Evolutionary conservation across 2,797 vertebrate genomes (phyloP).

Genomic region (Caiman crocodilus): DNA sequence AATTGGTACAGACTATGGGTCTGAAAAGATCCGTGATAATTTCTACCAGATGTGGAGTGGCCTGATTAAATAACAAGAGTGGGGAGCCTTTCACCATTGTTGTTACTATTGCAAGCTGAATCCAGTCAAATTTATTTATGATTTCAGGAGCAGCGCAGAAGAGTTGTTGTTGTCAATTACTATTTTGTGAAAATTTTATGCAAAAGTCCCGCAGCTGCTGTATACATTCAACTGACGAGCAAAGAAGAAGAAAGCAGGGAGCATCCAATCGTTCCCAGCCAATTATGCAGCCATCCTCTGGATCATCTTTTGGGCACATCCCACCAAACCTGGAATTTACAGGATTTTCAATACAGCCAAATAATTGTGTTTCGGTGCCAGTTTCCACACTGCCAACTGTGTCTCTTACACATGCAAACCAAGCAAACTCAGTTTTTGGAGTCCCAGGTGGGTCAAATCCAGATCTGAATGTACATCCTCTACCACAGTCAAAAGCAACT

Average conservation of each 20-base stretch:
- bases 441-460: no score
- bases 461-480: no score
- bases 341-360: background rate
- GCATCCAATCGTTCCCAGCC: background rate
- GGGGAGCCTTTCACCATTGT: background rate
- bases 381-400: background rate
- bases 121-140: background rate
- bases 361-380: background rate
- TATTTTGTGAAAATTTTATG: rapidly evolving
- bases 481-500: background rate
- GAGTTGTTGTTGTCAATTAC: background rate
- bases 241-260: background rate
- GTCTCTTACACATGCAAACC: no score
- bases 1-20: background rate
- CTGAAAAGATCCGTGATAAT: background rate
- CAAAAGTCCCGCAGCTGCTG: rapidly evolving
- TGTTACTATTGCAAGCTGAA: background rate
- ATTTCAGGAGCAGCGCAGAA: constrained; percentile 1
- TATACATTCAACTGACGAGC: background rate
- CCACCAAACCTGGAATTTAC: background rate
- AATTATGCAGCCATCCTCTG: background rate
- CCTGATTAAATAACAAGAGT: background rate
- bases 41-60: background rate
- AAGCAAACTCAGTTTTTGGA: no score
- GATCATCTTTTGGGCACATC: background rate